Evolutionary conservation across 2,797 vertebrate species (phyloP).

Genomic region (Fratercula arctica): DNA sequence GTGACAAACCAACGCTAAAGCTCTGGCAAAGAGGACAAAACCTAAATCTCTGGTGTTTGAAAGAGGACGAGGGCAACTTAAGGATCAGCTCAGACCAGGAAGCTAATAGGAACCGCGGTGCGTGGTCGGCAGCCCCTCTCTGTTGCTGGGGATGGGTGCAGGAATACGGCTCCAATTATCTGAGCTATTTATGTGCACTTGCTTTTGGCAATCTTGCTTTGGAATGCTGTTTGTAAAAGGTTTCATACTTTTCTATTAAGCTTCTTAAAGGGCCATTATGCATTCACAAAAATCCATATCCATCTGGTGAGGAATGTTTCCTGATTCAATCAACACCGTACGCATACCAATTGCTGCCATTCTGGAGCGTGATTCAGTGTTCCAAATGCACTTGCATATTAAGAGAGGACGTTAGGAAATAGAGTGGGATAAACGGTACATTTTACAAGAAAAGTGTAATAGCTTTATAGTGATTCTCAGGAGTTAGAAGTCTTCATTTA

Average conservation of each 20-base stretch:
- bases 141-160: neutral
- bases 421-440: neutral
- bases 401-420: neutral
- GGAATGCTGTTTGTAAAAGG: conserved; percentile 62
- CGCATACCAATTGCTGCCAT: conserved; percentile 6
- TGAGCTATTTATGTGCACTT: conserved; percentile 66
- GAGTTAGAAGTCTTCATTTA: neutral
- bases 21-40: neutral
- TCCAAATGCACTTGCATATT: neutral
- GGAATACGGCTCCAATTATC: conserved; percentile 36
- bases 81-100: neutral
- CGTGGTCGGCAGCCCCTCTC: neutral
- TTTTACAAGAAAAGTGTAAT: neutral
- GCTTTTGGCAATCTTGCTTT: conserved; percentile 68
- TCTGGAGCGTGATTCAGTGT: conserved; percentile 22
- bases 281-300: conserved; percentile 64
- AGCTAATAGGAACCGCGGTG: neutral
- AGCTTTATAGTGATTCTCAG: neutral
- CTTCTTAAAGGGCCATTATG: conserved; percentile 65
- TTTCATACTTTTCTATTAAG: conserved; percentile 67
- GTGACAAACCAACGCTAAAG: neutral
- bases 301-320: conserved; percentile 58
- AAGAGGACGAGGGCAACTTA: neutral
- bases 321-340: neutral
- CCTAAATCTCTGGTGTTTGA: neutral